phyloP scores from a whole-genome alignment of 2,888 invertebrate genomes.

The Sinopyrophorus schimmeli region DNA sequence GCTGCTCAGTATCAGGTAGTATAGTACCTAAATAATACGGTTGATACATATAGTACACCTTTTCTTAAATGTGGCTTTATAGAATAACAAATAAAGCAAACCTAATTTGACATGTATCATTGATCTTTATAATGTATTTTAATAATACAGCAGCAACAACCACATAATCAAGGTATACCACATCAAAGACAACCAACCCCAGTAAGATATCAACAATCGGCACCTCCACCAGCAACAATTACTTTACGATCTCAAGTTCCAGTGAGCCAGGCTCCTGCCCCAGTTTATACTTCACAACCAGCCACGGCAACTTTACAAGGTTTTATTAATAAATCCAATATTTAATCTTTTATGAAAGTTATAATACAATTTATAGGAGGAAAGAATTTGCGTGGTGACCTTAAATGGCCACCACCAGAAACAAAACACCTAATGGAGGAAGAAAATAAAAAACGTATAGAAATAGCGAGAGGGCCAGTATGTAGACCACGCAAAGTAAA shows the following conservation, averaged over 20 bases:
- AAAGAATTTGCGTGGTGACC: slow-evolving; percentile 82
- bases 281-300: slow-evolving; percentile 78
- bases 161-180: slow-evolving; percentile 3
- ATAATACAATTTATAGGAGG: slow-evolving; percentile 60
- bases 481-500: slow-evolving; percentile 72
- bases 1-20: slow-evolving; percentile 22
- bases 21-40: neutral
- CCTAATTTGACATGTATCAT: no score
- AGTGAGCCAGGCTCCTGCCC: slow-evolving; percentile 74
- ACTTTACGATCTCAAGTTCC: slow-evolving; percentile 75
- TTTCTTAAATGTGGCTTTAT: no score
- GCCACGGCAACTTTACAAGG: slow-evolving; percentile 74
- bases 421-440: slow-evolving; percentile 74
- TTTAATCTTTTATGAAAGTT: neutral
- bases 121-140: no score
- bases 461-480: slow-evolving; percentile 74
- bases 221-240: slow-evolving; percentile 70
- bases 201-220: slow-evolving; percentile 37
- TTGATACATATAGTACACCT: no score
- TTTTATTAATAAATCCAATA: slow-evolving; percentile 40
- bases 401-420: slow-evolving; percentile 84
- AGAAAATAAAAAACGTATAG: slow-evolving; percentile 72
- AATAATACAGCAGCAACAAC: slow-evolving; percentile 20
- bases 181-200: slow-evolving; percentile 23
- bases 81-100: no score